phyloP scores from a whole-genome alignment of 1,140 invertebrate genomes.

The Coelopa frigida region DNA sequence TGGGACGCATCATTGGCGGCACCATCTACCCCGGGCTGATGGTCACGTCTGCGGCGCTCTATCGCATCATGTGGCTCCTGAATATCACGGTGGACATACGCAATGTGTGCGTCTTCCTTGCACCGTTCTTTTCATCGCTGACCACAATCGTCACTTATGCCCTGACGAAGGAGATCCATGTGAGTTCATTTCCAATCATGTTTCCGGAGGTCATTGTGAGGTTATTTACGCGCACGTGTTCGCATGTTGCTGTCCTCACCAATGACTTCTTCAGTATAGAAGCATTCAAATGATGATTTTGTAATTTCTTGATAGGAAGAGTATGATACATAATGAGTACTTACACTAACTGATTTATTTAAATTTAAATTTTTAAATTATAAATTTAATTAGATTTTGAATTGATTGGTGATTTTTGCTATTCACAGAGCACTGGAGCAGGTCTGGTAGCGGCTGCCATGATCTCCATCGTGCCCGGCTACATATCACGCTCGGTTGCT shows the following conservation, averaged over 20 bases:
- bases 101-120: slow-evolving; percentile 96
- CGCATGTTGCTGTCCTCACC: slow-evolving; percentile 7
- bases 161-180: slow-evolving; percentile 91
- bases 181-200: slow-evolving; percentile 39
- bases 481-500: slow-evolving; percentile 94
- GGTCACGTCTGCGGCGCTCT: slow-evolving; percentile 91
- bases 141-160: slow-evolving; percentile 94
- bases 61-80: slow-evolving; percentile 79
- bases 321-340: slow-evolving; percentile 39
- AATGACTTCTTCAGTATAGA: no score
- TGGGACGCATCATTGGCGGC: slow-evolving; percentile 93
- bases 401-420: neutral
- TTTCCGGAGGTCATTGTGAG: slow-evolving; percentile 9
- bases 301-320: slow-evolving; percentile 35
- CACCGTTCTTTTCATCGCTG: slow-evolving; percentile 93
- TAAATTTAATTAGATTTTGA: neutral
- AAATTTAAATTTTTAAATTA: slow-evolving; percentile 4
- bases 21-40: slow-evolving; percentile 98
- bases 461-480: slow-evolving; percentile 95
- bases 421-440: slow-evolving; percentile 73
- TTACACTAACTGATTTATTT: neutral
- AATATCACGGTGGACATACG: slow-evolving; percentile 94
- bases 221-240: slow-evolving; percentile 16
- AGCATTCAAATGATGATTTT: slow-evolving; percentile 30
- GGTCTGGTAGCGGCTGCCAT: slow-evolving; percentile 89